Evolutionary conservation across 1,140 invertebrate genomes (phyloP).

Genomic region (Drosophila lini): DNA sequence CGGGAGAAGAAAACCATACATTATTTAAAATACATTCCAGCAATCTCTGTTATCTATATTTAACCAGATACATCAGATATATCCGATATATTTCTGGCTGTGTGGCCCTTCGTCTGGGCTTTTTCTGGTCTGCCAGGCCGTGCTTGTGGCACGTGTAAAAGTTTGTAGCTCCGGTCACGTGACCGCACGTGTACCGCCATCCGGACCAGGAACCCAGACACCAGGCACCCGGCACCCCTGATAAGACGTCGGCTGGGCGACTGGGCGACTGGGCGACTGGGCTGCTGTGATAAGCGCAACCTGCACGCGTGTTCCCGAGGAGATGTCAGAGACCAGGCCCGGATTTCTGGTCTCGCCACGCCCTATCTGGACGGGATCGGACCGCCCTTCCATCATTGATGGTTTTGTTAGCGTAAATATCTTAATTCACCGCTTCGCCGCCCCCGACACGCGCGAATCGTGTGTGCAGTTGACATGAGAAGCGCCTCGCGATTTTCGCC

Average conservation of each 20-base stretch:
- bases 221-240: neutral
- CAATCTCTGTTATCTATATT: neutral
- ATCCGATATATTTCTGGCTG: conserved; percentile 3
- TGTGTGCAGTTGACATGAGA: conserved; percentile 75
- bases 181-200: conserved; percentile 60
- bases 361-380: conserved; percentile 53
- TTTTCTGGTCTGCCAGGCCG: neutral
- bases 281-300: conserved; percentile 77
- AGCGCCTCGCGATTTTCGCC: conserved; percentile 10
- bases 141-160: conserved; percentile 64
- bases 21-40: neutral
- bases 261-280: conserved; percentile 14
- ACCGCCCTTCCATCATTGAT: conserved; percentile 45
- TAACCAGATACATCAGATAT: neutral
- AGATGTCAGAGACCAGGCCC: conserved; percentile 74
- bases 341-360: conserved; percentile 13
- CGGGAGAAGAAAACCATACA: neutral
- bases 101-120: conserved; percentile 8
- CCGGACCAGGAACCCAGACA: neutral
- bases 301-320: conserved; percentile 49
- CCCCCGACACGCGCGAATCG: conserved; percentile 75
- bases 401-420: conserved; percentile 78
- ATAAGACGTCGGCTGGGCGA: conserved; percentile 1
- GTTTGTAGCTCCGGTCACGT: conserved; percentile 61
- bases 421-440: conserved; percentile 79